phyloP scores from a whole-genome alignment of 1,140 invertebrate genomes.

The Macrobrachium nipponense region DNA sequence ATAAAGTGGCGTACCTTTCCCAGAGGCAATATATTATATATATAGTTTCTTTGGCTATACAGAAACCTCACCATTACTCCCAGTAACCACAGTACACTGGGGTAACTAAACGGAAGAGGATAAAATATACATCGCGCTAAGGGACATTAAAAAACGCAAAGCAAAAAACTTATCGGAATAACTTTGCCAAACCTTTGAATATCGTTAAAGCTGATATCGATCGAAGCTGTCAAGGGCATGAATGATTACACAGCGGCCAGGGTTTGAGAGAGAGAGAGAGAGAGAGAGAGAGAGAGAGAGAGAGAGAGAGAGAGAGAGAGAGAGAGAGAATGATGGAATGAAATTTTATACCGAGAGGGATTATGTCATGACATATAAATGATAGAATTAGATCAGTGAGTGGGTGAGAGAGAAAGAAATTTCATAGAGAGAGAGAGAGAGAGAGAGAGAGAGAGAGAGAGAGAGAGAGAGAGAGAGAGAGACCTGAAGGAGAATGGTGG shows the following conservation, averaged over 20 bases:
- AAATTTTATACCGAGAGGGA: neutral
- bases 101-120: too few species aligned
- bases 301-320: conserved; percentile 12
- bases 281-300: conserved; percentile 23
- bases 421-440: conserved; percentile 41
- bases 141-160: too few species aligned
- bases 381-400: neutral
- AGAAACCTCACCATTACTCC: too few species aligned
- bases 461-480: conserved; percentile 29
- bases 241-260: neutral
- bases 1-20: too few species aligned
- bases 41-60: too few species aligned
- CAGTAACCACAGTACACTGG: too few species aligned
- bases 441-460: conserved; percentile 33
- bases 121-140: too few species aligned
- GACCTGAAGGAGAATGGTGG: neutral
- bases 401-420: conserved; percentile 34
- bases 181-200: too few species aligned
- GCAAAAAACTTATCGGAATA: too few species aligned
- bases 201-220: neutral
- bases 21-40: too few species aligned
- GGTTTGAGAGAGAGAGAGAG: neutral
- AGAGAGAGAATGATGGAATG: conserved; percentile 17
- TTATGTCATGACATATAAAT: neutral
- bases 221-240: neutral